These are phyloP conservation scores for Anguilla japonica DNA, from an alignment of 2,113 vertebrate genomes.

Conservation along the genomic window DNA sequence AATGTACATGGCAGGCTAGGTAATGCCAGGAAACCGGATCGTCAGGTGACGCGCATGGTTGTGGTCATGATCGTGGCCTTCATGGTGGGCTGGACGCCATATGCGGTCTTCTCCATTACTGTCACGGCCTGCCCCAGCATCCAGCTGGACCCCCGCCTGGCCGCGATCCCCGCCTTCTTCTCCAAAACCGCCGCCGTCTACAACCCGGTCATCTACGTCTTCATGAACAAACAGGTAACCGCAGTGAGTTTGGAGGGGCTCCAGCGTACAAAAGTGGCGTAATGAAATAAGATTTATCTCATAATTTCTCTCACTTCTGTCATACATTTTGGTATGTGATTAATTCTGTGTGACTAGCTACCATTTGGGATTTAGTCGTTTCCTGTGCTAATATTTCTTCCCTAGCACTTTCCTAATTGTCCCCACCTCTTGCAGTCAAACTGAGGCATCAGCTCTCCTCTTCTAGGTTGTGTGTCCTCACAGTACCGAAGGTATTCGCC, in stretches of 20 bases:
- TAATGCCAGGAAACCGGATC: conserved; percentile 76
- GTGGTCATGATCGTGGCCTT: conserved; percentile 85
- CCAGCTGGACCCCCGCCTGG: conserved; percentile 76
- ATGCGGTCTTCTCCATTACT: conserved; percentile 77
- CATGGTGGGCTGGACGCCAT: conserved; percentile 85
- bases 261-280: too few relatives aligned
- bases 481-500: too few relatives aligned
- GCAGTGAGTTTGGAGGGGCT: not conserved
- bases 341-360: too few relatives aligned
- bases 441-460: too few relatives aligned
- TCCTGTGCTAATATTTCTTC: too few relatives aligned
- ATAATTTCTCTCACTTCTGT: too few relatives aligned
- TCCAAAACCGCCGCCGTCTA: conserved; percentile 86
- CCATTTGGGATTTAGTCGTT: too few relatives aligned
- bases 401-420: too few relatives aligned
- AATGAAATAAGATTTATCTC: too few relatives aligned
- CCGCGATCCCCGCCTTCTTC: conserved; percentile 83
- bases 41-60: conserved; percentile 85
- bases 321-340: too few relatives aligned
- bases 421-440: too few relatives aligned
- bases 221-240: conserved; percentile 89
- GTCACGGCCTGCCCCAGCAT: conserved; percentile 76
- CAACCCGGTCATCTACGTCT: conserved; percentile 88
- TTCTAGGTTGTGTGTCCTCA: too few relatives aligned
- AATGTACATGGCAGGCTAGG: conserved; percentile 70